A percentile compares a stretch with the other conserved stretches of the same genome.
These are phyloP conservation scores for Mechanitis messenoides DNA, from an alignment of 2,888 invertebrate genomes.

Conservation along the genomic window DNA sequence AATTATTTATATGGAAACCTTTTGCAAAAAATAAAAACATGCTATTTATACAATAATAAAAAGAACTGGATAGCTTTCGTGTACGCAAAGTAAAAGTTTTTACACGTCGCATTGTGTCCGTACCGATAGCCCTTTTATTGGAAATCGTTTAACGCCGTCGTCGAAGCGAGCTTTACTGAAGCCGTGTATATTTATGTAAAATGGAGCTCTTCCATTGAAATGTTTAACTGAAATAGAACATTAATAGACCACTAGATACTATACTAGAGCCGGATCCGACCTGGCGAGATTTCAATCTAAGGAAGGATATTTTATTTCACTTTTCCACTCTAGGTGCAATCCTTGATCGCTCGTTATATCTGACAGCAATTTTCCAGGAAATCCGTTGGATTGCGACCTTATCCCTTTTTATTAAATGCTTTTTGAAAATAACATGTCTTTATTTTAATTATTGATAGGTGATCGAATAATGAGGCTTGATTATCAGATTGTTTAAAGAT, in stretches of 20 bases:
- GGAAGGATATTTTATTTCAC: conserved; percentile 33
- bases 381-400: conserved; percentile 20
- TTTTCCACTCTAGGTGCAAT: conserved; percentile 31
- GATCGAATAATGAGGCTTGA: no score
- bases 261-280: conserved; percentile 29
- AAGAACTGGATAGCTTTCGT: background rate
- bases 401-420: background rate
- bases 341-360: conserved; percentile 30
- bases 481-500: no score
- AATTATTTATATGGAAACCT: background rate
- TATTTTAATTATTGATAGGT: background rate
- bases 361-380: conserved; percentile 21
- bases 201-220: conserved; percentile 7
- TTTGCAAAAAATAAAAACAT: conserved; percentile 1
- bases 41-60: background rate
- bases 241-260: conserved; percentile 31
- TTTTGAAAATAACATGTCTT: background rate
- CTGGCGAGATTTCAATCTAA: conserved; percentile 34
- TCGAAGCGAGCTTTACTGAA: conserved; percentile 47
- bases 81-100: background rate
- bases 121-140: conserved; percentile 39
- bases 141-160: conserved; percentile 50
- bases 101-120: conserved; percentile 4
- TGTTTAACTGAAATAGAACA: conserved; percentile 28
- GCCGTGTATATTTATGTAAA: conserved; percentile 41